Conservation (phyloP, 2,888 invertebrate genomes). For the Oligia strigilis region DNA sequence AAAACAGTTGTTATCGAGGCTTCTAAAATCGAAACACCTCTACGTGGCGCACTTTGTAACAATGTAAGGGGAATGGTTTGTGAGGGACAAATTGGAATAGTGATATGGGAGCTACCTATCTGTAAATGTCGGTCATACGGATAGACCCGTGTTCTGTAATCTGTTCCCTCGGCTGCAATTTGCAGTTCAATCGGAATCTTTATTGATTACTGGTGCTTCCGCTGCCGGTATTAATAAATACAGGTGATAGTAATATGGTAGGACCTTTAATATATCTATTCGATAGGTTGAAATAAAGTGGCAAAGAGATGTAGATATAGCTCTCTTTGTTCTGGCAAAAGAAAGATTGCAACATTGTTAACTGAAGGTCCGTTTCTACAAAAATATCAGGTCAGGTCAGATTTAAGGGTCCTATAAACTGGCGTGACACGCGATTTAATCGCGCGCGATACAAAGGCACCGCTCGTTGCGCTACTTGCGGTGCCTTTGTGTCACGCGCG, state of each 20-base stretch:
- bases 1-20: constrained; percentile 60
- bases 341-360: not conserved
- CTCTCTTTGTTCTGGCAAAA: not conserved
- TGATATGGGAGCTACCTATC: constrained; percentile 26
- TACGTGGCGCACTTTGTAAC: constrained; percentile 47
- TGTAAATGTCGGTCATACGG: constrained; percentile 28
- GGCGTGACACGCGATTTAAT: too few species aligned
- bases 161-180: constrained; percentile 36
- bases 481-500: too few species aligned
- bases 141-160: constrained; percentile 40
- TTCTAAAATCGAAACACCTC: constrained; percentile 54
- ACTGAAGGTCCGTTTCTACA: not conserved
- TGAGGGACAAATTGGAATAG: constrained; percentile 35
- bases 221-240: constrained; percentile 24
- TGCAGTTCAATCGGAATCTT: constrained; percentile 29
- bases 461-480: too few species aligned
- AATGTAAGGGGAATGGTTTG: constrained; percentile 51
- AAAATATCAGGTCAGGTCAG: not conserved
- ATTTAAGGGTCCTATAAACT: not conserved
- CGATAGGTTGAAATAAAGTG: not conserved
- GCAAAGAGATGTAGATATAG: not conserved
- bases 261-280: not conserved
- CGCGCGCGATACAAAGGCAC: too few species aligned
- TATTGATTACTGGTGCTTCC: constrained; percentile 36
- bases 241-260: constrained; percentile 4